Percentiles rank a stretch among this genome's conserved stretches.
Evolutionary conservation across 2,888 invertebrate genomes (phyloP).

Genomic region (Drosophila buzzatii): DNA sequence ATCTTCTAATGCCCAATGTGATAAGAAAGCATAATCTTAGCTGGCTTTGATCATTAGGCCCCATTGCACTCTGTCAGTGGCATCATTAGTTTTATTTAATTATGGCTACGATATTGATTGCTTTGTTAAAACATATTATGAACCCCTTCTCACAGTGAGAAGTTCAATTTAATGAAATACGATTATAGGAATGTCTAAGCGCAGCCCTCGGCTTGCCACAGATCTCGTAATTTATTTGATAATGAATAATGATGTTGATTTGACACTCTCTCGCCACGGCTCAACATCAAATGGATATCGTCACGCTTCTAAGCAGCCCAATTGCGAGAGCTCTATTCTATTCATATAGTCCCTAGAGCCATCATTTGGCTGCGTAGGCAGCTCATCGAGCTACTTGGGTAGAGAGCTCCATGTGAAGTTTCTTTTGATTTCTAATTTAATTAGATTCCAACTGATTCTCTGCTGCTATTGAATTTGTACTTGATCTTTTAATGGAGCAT

Average conservation of each 20-base stretch:
- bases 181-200: constrained; percentile 16
- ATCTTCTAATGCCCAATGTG: neutral
- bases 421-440: constrained; percentile 65
- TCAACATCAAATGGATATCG: constrained; percentile 68
- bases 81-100: constrained; percentile 81
- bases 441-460: constrained; percentile 61
- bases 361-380: constrained; percentile 65
- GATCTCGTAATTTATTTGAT: constrained; percentile 74
- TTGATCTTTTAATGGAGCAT: constrained; percentile 76
- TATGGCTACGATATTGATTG: constrained; percentile 76
- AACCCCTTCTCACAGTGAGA: constrained; percentile 55
- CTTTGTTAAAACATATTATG: constrained; percentile 74
- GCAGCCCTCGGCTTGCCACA: constrained; percentile 54
- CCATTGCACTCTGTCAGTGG: constrained; percentile 68
- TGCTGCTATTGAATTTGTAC: constrained; percentile 37
- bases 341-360: constrained; percentile 4
- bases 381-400: constrained; percentile 71
- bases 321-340: constrained; percentile 15
- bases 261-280: constrained; percentile 67
- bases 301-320: constrained; percentile 61
- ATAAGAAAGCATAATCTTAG: constrained; percentile 14
- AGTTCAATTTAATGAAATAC: constrained; percentile 73
- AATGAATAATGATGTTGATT: constrained; percentile 81
- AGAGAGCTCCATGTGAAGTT: constrained; percentile 31
- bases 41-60: constrained; percentile 61